A percentile compares a stretch with the other conserved stretches of the same genome.
These are phyloP conservation scores for Megalurothrips usitatus DNA, from an alignment of 2,888 invertebrate genomes.

Conservation along the genomic window DNA sequence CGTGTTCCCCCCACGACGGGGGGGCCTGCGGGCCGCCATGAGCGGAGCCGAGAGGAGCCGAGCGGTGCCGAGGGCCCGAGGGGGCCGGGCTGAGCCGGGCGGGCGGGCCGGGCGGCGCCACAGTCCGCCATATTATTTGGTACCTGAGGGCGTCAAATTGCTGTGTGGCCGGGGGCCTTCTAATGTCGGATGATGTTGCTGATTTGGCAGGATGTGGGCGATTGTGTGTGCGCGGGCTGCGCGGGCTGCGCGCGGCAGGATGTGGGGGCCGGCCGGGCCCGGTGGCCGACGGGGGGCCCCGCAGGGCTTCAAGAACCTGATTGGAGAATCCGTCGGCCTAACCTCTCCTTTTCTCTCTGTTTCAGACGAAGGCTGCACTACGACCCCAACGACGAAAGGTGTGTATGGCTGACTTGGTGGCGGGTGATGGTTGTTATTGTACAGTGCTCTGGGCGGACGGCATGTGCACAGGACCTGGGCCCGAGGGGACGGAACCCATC, in stretches of 20 bases:
- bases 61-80: not conserved
- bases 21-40: too few species aligned
- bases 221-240: slow-evolving; percentile 1
- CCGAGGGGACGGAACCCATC: not conserved
- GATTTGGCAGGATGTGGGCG: slow-evolving; percentile 3
- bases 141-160: not conserved
- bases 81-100: not conserved
- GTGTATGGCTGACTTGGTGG: not conserved
- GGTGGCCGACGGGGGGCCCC: too few species aligned
- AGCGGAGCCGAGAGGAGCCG: not conserved
- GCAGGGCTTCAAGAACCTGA: too few species aligned
- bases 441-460: not conserved
- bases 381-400: slow-evolving; percentile 21
- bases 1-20: too few species aligned
- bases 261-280: not conserved
- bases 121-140: slow-evolving; percentile 15
- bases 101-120: not conserved
- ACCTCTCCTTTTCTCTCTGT: not conserved
- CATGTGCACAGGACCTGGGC: not conserved
- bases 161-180: not conserved
- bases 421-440: not conserved
- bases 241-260: not conserved
- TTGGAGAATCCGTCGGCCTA: not conserved
- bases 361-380: slow-evolving; percentile 8
- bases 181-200: slow-evolving; percentile 3